Conservation (phyloP, 2,797 vertebrate species). For the Alcedo quadribrachys region DNA sequence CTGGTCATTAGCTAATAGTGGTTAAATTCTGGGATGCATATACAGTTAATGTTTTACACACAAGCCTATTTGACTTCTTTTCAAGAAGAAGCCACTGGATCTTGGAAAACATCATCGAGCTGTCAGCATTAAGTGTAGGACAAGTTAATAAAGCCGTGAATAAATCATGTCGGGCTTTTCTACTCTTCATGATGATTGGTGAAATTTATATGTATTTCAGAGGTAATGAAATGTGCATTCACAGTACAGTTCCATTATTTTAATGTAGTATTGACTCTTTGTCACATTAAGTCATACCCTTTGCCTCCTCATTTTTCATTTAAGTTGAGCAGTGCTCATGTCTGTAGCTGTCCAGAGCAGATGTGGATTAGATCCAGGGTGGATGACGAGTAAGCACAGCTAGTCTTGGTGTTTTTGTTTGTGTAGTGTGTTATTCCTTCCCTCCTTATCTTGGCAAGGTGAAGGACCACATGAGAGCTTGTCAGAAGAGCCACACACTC, state of each 20-base stretch:
- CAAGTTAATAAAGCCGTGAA: constrained; percentile 5
- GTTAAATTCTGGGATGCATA: background rate
- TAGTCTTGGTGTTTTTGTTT: background rate
- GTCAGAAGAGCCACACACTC: background rate
- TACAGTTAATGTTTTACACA: background rate
- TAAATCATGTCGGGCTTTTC: background rate
- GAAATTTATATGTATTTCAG: background rate
- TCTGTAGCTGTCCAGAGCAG: background rate
- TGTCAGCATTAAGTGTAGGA: constrained; percentile 12
- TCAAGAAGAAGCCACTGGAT: constrained; percentile 25
- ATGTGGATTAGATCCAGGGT: background rate
- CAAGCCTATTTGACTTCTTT: constrained; percentile 12
- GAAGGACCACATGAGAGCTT: background rate
- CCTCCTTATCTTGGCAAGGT: background rate
- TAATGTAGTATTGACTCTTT: background rate
- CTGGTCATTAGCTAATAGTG: background rate
- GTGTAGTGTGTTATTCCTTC: background rate
- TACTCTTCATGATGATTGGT: background rate
- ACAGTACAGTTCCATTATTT: background rate
- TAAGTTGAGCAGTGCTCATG: background rate
- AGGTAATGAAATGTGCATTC: background rate
- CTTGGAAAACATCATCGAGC: constrained; percentile 20
- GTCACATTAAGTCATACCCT: background rate
- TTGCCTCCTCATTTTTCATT: background rate
- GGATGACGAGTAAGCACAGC: background rate